Conservation (phyloP, 2,113 vertebrate genomes). For the Eulemur macaco region DNA sequence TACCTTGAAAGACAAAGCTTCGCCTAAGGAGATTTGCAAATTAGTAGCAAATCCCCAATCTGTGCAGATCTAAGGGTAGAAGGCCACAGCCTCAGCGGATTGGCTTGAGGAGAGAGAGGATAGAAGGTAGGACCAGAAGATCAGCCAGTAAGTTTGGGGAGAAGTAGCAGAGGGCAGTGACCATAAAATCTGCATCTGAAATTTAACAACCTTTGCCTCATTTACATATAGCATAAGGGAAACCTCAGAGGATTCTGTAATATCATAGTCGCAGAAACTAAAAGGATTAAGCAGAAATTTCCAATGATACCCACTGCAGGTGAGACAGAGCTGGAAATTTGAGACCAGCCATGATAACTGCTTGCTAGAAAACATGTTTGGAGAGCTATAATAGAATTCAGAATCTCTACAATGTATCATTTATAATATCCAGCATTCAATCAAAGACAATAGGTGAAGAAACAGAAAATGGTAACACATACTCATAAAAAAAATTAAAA, state of each 20-base stretch:
- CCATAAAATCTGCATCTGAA: neutral
- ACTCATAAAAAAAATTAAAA: neutral
- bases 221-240: neutral
- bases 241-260: neutral
- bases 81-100: neutral
- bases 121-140: neutral
- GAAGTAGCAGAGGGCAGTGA: neutral
- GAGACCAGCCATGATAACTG: neutral
- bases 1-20: neutral
- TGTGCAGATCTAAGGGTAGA: neutral
- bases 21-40: neutral
- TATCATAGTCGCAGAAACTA: neutral
- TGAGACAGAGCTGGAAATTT: neutral
- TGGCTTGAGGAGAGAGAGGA: neutral
- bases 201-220: neutral
- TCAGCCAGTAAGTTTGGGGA: neutral
- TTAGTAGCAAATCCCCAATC: neutral
- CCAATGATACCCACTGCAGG: too few relatives aligned
- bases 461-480: neutral
- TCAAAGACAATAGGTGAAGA: neutral
- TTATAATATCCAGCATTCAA: neutral
- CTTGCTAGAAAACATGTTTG: neutral
- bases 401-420: neutral
- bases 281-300: neutral
- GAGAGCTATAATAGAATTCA: neutral